Base-by-base conservation (phyloP, 2,113 vertebrate species). In the Struthio camelus region DNA sequence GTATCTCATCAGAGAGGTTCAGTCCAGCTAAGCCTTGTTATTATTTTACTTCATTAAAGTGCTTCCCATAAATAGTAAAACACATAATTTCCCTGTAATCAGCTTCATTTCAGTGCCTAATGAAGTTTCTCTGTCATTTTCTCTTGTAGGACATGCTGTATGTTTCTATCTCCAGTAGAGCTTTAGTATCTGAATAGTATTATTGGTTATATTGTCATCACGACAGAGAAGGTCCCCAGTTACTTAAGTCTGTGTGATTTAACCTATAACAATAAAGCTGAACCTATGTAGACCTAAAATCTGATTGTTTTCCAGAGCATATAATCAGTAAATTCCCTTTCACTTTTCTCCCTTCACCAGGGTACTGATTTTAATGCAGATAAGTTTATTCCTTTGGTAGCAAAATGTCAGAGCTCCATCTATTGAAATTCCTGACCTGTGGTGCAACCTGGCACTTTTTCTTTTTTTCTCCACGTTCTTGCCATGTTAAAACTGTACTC, bases 31-130 rank as follows among this genome's bases (percentile, higher is more conserved):
- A 75, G 61, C 30, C 4, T 2, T 76, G 20, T 51, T 83, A 34
- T 66, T 87, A 69, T 88, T 94, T 86, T 95, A 76, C 80, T 51
- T 95, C 66, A 85, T 91, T 94, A 93, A 88, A 93, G 18, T 61
- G 64, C 44, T 78, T 80, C 77, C 58, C 62, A 80, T 94, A 94
- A 90, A 76, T 62, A 90, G 53, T 66, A 85, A 94, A 82, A 22
- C 56, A 51, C 30, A 15, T 69, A 61, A 90, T 92, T 85, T 95
- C 64, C 86, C 58, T n/a, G 34, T 88, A 85, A 90, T 88, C 71
- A 70, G 40, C 70, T 95, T 88, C 69, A 51, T 94, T 94, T 90
- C 20, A 23, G 25, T 56, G 42, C 61, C 76, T 93, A 80, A 85
- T 94, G 83, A 70, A 75, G 80, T 86, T 66, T 58, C 65, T 51